These are phyloP conservation scores for Andrena haemorrhoa DNA, from an alignment of 2,888 invertebrate species.

Conservation along the genomic window DNA sequence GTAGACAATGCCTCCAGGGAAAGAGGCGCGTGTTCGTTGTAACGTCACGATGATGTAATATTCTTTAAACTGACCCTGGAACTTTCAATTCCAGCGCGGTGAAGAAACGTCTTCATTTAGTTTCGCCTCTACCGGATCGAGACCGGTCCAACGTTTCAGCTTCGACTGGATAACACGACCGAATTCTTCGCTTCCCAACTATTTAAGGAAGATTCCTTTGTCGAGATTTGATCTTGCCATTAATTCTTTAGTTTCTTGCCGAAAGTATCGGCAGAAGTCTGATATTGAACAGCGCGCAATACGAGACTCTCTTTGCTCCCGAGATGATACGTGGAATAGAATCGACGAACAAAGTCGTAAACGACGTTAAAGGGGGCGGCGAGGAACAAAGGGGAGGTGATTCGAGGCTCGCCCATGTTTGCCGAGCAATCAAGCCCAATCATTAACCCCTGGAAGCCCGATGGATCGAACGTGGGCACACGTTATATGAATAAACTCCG, in stretches of 20 bases:
- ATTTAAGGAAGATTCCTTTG: too few relatives aligned
- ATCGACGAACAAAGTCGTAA: slow-evolving; percentile 57
- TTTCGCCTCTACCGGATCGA: not conserved
- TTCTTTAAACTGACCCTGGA: slow-evolving; percentile 54
- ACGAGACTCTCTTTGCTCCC: slow-evolving; percentile 40
- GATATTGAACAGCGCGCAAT: slow-evolving; percentile 39
- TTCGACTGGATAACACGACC: too few relatives aligned
- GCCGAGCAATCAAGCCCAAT: slow-evolving; percentile 84
- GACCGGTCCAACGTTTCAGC: too few relatives aligned
- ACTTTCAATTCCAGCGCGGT: slow-evolving; percentile 37
- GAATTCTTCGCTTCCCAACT: too few relatives aligned
- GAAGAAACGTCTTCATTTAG: slow-evolving; percentile 34
- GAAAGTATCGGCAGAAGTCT: slow-evolving; percentile 16
- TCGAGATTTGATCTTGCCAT: not conserved
- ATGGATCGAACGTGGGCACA: slow-evolving; percentile 71
- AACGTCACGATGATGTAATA: slow-evolving; percentile 63
- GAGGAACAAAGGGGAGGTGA: slow-evolving; percentile 62
- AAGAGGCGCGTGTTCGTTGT: slow-evolving; percentile 51
- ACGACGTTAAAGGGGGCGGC: slow-evolving; percentile 58
- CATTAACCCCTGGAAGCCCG: slow-evolving; percentile 81
- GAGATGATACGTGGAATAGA: slow-evolving; percentile 56
- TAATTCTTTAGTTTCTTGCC: not conserved
- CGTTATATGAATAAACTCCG: slow-evolving; percentile 70
- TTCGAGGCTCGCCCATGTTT: slow-evolving; percentile 83
- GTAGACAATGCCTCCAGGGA: slow-evolving; percentile 25